Evolutionary conservation across 2,797 vertebrate species (phyloP), one percentile per base, ranked within the genome.

Genomic region (Psittacula echo): DNA sequence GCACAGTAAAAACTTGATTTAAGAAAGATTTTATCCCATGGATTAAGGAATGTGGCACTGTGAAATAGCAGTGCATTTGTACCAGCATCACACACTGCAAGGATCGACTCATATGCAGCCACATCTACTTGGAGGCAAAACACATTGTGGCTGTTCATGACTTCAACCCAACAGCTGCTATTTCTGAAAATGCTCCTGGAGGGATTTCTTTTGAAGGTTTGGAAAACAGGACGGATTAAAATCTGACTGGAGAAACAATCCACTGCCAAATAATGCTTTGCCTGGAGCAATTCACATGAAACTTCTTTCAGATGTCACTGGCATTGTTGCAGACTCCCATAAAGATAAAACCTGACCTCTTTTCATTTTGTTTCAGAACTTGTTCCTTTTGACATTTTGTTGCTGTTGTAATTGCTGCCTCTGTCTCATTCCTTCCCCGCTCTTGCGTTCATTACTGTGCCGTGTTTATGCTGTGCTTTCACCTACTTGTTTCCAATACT

Each of bases 121-220:
- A 41, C 47, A 50, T 71, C 14, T 37, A 13, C 82, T 82, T 72
- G 47, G 44, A 93, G 42, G 65, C 32, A 62, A 91, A 58, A 75
- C 19, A 37, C 50, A n/a, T 7, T 64, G 45, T 45, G 30, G 34
- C 23, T 61, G 48, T n/a, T 96, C 7, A 24, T 74, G 58, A 92
- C 83, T 95, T 90, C 58, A 93, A 91, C 48, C n/a, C 64, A 89
- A 50, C 42, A 82, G 74, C 62, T 90, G 41, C 62, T 80, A 29
- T 93, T 95, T 95, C 90, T 92, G 79, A 88, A 95, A 90, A 70
- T 44, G n/a, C 15, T 93, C 66, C 75, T 85, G 24, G 30, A 82
- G 30, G 58, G 45, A 84, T 45, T 56, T 84, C 44, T 89, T 92
- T 71, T 78, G 72, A 89, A 94, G 41, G 42, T 87, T 86, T 90